A percentile compares a stretch with the other conserved stretches of the same genome.
phyloP scores from a whole-genome alignment of 2,888 invertebrate genomes.

The Tenodera sinensis region DNA sequence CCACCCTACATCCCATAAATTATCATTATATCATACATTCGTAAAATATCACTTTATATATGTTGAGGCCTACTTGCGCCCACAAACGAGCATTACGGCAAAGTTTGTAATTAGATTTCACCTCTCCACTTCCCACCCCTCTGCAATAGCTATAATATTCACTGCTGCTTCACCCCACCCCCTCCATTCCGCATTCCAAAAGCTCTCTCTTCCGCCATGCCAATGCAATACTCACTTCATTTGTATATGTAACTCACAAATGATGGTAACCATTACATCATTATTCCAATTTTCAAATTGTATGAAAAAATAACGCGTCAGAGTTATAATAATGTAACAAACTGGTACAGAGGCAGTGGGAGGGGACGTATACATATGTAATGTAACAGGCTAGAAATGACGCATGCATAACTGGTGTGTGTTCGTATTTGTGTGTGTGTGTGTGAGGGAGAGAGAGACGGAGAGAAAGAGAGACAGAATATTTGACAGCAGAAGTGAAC shows the following conservation, averaged over 20 bases:
- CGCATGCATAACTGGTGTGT: conserved; percentile 6
- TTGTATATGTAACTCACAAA: conserved; percentile 18
- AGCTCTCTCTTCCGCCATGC: neutral
- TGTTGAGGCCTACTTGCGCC: conserved; percentile 18
- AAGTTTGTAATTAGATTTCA: conserved; percentile 27
- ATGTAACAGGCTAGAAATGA: conserved; percentile 5
- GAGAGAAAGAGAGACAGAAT: neutral
- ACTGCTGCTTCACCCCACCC: neutral
- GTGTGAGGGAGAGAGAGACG: neutral
- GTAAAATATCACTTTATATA: conserved; percentile 29
- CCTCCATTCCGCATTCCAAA: neutral
- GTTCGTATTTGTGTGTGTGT: neutral
- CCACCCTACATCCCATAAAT: conserved; percentile 25
- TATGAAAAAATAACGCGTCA: conserved; percentile 17
- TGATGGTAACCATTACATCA: conserved; percentile 18
- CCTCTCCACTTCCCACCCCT: neutral
- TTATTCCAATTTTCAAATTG: conserved; percentile 19
- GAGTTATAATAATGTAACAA: conserved; percentile 14
- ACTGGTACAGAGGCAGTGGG: neutral
- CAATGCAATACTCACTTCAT: neutral
- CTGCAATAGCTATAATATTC: neutral
- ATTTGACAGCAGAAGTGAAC: neutral
- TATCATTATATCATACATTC: conserved; percentile 28
- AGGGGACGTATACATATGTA: neutral
- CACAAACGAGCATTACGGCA: conserved; percentile 24